Evolutionary conservation across 1,140 invertebrate species (phyloP).

Genomic region (Andricus grossulariae): DNA sequence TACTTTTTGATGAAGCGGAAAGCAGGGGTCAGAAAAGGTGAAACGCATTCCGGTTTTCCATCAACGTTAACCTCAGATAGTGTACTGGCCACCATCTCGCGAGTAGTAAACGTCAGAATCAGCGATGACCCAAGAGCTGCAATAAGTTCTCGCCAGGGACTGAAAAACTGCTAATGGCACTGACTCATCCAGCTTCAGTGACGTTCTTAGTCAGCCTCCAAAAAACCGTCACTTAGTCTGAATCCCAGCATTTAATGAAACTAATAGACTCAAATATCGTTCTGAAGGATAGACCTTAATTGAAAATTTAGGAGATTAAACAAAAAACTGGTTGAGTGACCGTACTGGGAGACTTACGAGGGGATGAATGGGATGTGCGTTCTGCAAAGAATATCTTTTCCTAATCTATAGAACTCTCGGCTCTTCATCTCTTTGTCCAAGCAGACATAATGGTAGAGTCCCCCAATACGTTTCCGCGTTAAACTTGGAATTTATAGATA

Average conservation of each 20-base stretch:
- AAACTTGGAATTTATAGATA: slow-evolving; percentile 43
- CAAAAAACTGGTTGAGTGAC: too few relatives aligned
- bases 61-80: slow-evolving; percentile 4
- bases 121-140: slow-evolving; percentile 14
- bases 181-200: not conserved
- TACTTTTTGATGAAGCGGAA: not conserved
- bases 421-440: not conserved
- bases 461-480: not conserved
- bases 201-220: not conserved
- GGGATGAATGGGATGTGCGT: not conserved
- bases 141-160: not conserved
- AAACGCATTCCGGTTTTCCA: slow-evolving; percentile 22
- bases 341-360: too few relatives aligned
- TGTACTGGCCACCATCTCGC: slow-evolving; percentile 1
- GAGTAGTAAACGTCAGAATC: slow-evolving; percentile 23
- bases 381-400: not conserved
- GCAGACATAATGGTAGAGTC: not conserved
- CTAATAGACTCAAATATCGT: too few relatives aligned
- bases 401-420: not conserved
- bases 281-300: too few relatives aligned
- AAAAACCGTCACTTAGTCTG: not conserved
- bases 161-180: slow-evolving; percentile 11
- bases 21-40: slow-evolving; percentile 6
- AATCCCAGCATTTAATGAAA: too few relatives aligned
- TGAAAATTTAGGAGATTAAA: too few relatives aligned